These are phyloP conservation scores for Marcusenius ussheri DNA, from an alignment of 2,113 vertebrate genomes.

Conservation along the genomic window DNA sequence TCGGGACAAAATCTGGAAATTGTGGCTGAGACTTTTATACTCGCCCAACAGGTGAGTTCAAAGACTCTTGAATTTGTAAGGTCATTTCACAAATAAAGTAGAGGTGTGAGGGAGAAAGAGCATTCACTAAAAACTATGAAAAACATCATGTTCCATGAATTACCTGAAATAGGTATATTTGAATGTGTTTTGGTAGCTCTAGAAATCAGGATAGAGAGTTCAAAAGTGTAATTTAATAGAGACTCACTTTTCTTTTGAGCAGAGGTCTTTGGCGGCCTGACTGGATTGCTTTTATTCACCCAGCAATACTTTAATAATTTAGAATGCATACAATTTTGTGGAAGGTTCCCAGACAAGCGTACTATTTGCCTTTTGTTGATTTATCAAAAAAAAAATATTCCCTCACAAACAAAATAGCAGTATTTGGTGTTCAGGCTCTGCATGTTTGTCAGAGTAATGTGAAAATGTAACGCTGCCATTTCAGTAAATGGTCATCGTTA, in stretches of 20 bases:
- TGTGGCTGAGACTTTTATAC: constrained; percentile 28
- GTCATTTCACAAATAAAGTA: not conserved
- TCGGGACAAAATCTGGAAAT: constrained; percentile 39
- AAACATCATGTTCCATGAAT: not conserved
- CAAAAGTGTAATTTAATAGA: not conserved
- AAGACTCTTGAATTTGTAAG: constrained; percentile 25
- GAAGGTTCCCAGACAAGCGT: not conserved
- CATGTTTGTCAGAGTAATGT: not conserved
- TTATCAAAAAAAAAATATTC: not conserved
- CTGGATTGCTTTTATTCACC: not conserved
- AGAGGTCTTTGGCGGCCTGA: not conserved
- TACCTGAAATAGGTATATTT: not conserved
- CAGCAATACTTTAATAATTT: constrained; percentile 3
- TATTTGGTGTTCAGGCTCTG: not conserved
- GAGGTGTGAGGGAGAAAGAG: not conserved
- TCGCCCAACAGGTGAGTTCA: constrained; percentile 21
- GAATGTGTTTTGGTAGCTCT: not conserved
- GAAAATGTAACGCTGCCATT: not conserved
- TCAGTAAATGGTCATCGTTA: constrained; percentile 5
- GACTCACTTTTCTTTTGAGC: not conserved
- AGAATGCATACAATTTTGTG: not conserved
- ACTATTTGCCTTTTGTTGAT: constrained; percentile 6
- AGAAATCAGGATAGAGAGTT: not conserved
- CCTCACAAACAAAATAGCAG: not conserved
- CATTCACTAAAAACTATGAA: not conserved